Conservation (phyloP, 2,113 vertebrate genomes). For the Pantherophis guttatus region DNA sequence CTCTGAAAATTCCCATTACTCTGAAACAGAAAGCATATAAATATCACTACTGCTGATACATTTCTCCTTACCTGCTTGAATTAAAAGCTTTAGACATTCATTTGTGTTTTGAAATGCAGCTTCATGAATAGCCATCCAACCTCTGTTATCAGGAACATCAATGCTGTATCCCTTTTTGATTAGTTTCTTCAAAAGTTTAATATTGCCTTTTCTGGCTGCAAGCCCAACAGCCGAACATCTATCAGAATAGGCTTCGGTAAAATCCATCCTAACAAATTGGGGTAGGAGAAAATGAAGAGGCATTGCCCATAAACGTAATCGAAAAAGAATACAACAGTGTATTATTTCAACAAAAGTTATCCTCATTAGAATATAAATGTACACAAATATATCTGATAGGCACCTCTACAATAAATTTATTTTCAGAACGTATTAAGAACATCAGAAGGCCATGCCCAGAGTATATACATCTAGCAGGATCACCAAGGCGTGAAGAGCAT, state of each 20-base stretch:
- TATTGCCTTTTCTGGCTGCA: conserved; percentile 77
- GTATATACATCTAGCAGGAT: not conserved
- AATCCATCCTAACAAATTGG: conserved; percentile 76
- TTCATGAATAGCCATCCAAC: conserved; percentile 90
- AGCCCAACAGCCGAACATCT: conserved; percentile 81
- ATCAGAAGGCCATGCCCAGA: not conserved
- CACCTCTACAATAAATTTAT: not conserved
- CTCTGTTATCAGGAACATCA: conserved; percentile 88
- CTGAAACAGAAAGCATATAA: not conserved
- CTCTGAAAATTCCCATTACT: not conserved
- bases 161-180: conserved; percentile 75
- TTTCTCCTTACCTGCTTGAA: conserved; percentile 70
- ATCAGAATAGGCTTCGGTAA: conserved; percentile 84
- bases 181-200: conserved; percentile 71
- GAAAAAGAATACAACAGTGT: not conserved
- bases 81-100: conserved; percentile 78
- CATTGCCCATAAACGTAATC: not conserved
- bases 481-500: not conserved
- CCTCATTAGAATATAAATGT: not conserved
- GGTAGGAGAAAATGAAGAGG: not conserved
- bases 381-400: not conserved
- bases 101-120: conserved; percentile 79
- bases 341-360: conserved; percentile 14
- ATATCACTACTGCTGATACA: not conserved
- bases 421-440: not conserved